Conservation (phyloP, 2,797 vertebrate species). For the Ptychobarbus kaznakovi region DNA sequence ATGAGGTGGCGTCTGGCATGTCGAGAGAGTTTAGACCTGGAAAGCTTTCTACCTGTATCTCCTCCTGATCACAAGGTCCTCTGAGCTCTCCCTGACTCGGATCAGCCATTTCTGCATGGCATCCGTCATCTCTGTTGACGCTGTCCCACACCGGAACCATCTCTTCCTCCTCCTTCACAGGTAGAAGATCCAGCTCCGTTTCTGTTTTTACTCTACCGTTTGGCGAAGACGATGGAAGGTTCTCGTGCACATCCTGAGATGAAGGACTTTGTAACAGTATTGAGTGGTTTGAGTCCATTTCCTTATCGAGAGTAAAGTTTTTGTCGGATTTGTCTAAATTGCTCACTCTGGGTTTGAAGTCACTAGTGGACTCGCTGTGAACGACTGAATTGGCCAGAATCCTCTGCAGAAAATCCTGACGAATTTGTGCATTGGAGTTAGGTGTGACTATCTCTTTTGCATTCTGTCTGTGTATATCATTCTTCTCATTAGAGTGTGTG, state of each 20-base stretch:
- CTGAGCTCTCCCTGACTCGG: conserved; percentile 45
- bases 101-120: conserved; percentile 52
- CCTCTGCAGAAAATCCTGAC: conserved; percentile 48
- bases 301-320: conserved; percentile 44
- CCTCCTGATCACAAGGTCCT: conserved; percentile 60
- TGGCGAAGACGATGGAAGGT: conserved; percentile 43
- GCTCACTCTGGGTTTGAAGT: conserved; percentile 37
- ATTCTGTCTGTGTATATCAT: conserved; percentile 23
- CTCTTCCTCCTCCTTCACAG: conserved; percentile 64
- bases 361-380: conserved; percentile 34
- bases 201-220: conserved; percentile 55
- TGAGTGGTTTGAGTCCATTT: conserved; percentile 47
- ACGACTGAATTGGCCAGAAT: conserved; percentile 31
- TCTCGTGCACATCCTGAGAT: conserved; percentile 4
- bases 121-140: conserved; percentile 49
- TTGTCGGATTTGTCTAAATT: conserved; percentile 30
- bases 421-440: conserved; percentile 33
- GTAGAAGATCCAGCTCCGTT: conserved; percentile 44
- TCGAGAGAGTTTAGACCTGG: conserved; percentile 62
- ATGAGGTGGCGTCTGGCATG: conserved; percentile 59
- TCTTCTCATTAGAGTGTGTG: conserved; percentile 27
- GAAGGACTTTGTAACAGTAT: conserved; percentile 14
- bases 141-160: conserved; percentile 63
- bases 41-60: conserved; percentile 66
- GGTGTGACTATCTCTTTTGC: conserved; percentile 41